A percentile compares a stretch with the other conserved stretches of the same genome.
These are phyloP conservation scores for Lepidotrigona ventralis DNA, from an alignment of 1,140 invertebrate genomes.

Conservation along the genomic window DNA sequence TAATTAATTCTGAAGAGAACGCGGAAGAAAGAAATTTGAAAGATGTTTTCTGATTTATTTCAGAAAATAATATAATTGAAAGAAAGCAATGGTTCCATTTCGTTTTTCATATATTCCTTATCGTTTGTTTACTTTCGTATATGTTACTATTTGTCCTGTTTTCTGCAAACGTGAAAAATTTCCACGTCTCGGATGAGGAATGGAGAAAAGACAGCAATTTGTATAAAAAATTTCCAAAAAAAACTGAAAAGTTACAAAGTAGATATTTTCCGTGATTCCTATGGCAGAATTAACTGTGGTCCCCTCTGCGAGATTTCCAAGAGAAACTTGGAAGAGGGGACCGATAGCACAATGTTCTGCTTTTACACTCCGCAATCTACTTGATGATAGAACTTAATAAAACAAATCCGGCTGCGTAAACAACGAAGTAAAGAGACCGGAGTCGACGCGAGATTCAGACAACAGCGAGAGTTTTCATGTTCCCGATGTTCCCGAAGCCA, in stretches of 20 bases:
- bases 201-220: too few relatives aligned
- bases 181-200: not conserved
- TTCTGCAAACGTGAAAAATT: not conserved
- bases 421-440: conserved; percentile 67
- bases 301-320: conserved; percentile 25
- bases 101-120: too few relatives aligned
- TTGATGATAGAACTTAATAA: conserved; percentile 79
- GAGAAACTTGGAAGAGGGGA: conserved; percentile 60
- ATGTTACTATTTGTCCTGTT: too few relatives aligned
- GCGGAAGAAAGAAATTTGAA: too few relatives aligned
- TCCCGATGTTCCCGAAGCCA: conserved; percentile 57
- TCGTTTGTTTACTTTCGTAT: too few relatives aligned
- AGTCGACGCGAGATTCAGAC: conserved; percentile 73
- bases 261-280: conserved; percentile 30
- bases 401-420: conserved; percentile 78
- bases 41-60: too few relatives aligned
- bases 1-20: not conserved
- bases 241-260: too few relatives aligned
- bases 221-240: too few relatives aligned
- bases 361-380: conserved; percentile 74
- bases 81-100: too few relatives aligned
- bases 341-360: conserved; percentile 71
- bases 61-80: too few relatives aligned
- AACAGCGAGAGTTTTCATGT: conserved; percentile 74
- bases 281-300: conserved; percentile 10